Evolutionary conservation across 2,888 invertebrate species (phyloP), one percentile per base, ranked within the genome.

Genomic region (Mesorhabditis spiculigera): DNA sequence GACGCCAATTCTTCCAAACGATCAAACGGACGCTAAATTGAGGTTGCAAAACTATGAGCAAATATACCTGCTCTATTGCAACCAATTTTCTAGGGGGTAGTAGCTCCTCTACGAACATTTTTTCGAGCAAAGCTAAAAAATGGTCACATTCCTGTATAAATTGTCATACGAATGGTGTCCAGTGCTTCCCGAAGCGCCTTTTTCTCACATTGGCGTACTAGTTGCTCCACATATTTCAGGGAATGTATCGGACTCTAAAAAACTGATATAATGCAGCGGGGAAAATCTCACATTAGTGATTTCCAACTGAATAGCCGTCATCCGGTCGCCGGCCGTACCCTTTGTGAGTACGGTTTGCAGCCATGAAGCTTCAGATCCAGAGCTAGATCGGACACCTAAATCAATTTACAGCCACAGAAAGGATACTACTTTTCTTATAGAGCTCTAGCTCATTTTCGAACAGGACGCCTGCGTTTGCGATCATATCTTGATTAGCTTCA

Each of bases 281-380:
- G 42, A 68, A 63, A 42, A 13, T 44, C 4, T 65, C 5, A 69
- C 13, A 5, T 45, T 45, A 93, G 86, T 86, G 91, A 92, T 86
- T 91, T 91, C 88, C 43, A 95, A 89, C 5, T 92, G 91, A 71
- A 91, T 90, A 0, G 94, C 94, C 4, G 94, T 93, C 71, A 93
- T 90, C 88, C 92, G 92, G 87, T 95, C 95, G 0, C 91, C 90
- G 0, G 91, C 90, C 0, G 94, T 93, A 75, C 95, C 95, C 78
- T 91, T 91, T 10, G 90, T 89, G 78, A 93, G 88, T 8, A 94
- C 90, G 3, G 91, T 92, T 79, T 90, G 90, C 74, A 93, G 90
- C 93, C 93, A 93, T 4, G 79, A 78, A 0, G 86, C 85, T 70
- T 87, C 87, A 4, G 78, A 75, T 45, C 78, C 80, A 13, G 70